Evolutionary conservation across 2,888 invertebrate species (phyloP).

Genomic region (Mesoligia furuncula): DNA sequence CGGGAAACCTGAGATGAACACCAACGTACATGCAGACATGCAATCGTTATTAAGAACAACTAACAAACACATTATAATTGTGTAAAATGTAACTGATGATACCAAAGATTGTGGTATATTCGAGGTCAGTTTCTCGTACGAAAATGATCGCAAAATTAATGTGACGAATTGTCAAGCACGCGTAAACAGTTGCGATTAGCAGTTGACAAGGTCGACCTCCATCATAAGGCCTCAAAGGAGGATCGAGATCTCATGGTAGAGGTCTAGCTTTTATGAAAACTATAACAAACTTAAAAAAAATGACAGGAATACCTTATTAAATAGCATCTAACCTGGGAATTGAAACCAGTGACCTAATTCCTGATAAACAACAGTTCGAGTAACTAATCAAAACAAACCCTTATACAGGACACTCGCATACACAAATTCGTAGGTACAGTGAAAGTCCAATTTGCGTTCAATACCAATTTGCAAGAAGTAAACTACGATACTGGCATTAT

Average conservation of each 20-base stretch:
- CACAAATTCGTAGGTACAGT: slow-evolving; percentile 51
- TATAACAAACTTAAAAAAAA: not conserved
- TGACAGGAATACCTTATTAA: not conserved
- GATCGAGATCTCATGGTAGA: too few relatives aligned
- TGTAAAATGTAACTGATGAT: not conserved
- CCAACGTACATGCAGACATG: slow-evolving; percentile 4
- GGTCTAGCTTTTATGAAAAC: not conserved
- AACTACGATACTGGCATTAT: slow-evolving; percentile 55
- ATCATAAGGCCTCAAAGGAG: not conserved
- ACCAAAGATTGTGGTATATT: too few relatives aligned
- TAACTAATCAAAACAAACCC: slow-evolving; percentile 6
- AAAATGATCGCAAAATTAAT: not conserved
- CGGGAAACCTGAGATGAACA: slow-evolving; percentile 22
- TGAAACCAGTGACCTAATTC: slow-evolving; percentile 14
- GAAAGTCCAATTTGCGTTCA: slow-evolving; percentile 74
- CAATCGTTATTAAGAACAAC: not conserved
- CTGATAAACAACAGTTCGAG: not conserved
- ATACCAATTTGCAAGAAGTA: slow-evolving; percentile 73
- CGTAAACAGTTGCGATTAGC: not conserved
- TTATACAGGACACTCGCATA: slow-evolving; percentile 25
- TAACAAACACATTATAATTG: not conserved
- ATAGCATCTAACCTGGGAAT: not conserved
- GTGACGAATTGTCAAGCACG: not conserved
- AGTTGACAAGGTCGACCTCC: not conserved
- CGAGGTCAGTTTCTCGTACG: not conserved